Conservation (phyloP, 2,797 vertebrate genomes). For the Accipiter badius region DNA sequence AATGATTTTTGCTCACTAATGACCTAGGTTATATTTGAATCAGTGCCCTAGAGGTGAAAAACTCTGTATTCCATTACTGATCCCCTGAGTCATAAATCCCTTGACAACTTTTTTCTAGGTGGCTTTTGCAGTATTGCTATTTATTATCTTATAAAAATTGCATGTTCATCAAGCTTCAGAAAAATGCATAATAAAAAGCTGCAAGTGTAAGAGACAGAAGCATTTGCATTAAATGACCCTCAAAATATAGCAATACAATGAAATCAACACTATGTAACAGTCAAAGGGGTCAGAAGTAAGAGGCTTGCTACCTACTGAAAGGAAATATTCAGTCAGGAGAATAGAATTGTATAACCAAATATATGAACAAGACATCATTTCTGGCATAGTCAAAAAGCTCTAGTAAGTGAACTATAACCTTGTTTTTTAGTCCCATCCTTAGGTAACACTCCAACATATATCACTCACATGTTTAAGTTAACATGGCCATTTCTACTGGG, state of each 20-base stretch:
- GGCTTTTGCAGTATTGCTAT: constrained; percentile 9
- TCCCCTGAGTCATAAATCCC: constrained; percentile 45
- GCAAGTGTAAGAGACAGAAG: neutral
- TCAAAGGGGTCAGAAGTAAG: neutral
- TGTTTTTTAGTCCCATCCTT: neutral
- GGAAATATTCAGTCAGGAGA: neutral
- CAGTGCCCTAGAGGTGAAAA: constrained; percentile 60
- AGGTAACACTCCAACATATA: neutral
- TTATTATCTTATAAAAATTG: constrained; percentile 40
- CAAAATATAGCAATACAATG: neutral
- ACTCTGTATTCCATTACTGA: constrained; percentile 57
- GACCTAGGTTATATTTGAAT: constrained; percentile 64
- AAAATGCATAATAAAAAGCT: neutral
- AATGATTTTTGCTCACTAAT: constrained; percentile 69
- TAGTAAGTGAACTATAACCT: neutral
- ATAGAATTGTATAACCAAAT: neutral
- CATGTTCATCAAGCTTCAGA: neutral
- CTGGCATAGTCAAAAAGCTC: neutral
- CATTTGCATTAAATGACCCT: neutral
- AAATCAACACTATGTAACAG: neutral
- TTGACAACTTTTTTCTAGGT: neutral
- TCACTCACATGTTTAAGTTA: neutral
- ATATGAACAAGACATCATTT: neutral
- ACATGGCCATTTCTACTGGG: neutral
- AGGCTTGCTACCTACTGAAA: neutral